Percentiles rank a stretch among this genome's conserved stretches.
Evolutionary conservation across 2,888 invertebrate genomes (phyloP).

Genomic region (Polyploca ridens): DNA sequence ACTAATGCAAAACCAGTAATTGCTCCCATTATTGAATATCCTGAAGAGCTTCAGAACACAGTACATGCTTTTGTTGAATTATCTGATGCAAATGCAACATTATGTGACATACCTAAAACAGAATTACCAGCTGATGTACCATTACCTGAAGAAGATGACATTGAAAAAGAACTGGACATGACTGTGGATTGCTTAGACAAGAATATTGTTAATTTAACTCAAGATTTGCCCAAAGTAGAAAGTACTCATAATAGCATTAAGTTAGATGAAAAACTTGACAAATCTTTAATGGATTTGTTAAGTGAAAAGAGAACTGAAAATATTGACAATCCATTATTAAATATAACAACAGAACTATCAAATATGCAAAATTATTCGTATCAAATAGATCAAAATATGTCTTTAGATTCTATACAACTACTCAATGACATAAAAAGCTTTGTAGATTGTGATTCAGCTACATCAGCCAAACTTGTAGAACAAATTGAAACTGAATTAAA

Average conservation of each 20-base stretch:
- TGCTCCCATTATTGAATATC: background rate
- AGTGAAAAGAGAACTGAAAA: background rate
- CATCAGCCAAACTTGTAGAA: background rate
- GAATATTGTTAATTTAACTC: constrained; percentile 2
- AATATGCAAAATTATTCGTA: background rate
- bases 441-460: background rate
- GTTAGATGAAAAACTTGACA: background rate
- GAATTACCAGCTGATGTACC: constrained; percentile 47
- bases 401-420: background rate
- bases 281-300: background rate
- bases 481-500: background rate
- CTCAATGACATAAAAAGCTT: constrained; percentile 13
- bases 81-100: background rate
- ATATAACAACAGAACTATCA: background rate
- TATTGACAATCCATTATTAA: background rate
- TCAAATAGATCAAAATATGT: constrained; percentile 9
- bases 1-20: background rate
- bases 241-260: background rate
- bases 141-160: constrained; percentile 60
- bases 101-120: background rate
- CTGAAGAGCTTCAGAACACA: background rate
- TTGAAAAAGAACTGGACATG: constrained; percentile 37
- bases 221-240: background rate
- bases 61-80: background rate
- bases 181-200: background rate